A percentile compares a stretch with the other conserved stretches of the same genome.
phyloP scores from a whole-genome alignment of 1,140 invertebrate genomes.

The Drosophila truncata region DNA sequence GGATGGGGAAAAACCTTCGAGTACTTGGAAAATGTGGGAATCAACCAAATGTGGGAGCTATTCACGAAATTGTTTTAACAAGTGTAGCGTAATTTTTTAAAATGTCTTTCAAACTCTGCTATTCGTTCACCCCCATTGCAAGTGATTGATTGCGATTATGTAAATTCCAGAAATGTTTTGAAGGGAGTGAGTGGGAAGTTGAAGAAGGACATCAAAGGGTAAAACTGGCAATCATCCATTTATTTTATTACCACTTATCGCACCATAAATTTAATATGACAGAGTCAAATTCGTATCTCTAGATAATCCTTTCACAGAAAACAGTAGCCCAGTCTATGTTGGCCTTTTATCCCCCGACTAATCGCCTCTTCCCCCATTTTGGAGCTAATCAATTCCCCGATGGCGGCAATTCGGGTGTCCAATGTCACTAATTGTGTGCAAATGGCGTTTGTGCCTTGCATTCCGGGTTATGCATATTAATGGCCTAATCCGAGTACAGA shows the following conservation, averaged over 20 bases:
- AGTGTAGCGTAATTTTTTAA: constrained; percentile 80
- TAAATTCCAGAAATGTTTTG: constrained; percentile 42
- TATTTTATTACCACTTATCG: constrained; percentile 65
- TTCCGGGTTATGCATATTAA: constrained; percentile 73
- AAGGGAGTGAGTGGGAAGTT: background rate
- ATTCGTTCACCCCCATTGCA: background rate
- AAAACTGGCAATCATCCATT: constrained; percentile 2
- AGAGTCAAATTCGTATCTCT: constrained; percentile 17
- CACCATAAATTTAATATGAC: constrained; percentile 71
- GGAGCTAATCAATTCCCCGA: constrained; percentile 28
- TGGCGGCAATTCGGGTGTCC: constrained; percentile 60
- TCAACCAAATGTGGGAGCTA: constrained; percentile 4
- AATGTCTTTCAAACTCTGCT: constrained; percentile 34
- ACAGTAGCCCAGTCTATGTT: constrained; percentile 41
- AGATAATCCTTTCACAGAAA: constrained; percentile 56
- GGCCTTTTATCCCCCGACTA: background rate
- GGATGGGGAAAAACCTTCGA: constrained; percentile 5
- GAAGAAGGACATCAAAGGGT: constrained; percentile 13
- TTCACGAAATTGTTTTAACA: constrained; percentile 73
- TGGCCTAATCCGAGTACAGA: constrained; percentile 38
- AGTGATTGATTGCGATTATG: constrained; percentile 81
- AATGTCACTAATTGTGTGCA: constrained; percentile 82
- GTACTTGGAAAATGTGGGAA: constrained; percentile 32
- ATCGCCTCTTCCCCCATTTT: background rate
- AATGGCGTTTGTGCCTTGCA: constrained; percentile 78